These are phyloP conservation scores for Cuniculus paca DNA, from an alignment of 2,797 vertebrate species.

Conservation along the genomic window DNA sequence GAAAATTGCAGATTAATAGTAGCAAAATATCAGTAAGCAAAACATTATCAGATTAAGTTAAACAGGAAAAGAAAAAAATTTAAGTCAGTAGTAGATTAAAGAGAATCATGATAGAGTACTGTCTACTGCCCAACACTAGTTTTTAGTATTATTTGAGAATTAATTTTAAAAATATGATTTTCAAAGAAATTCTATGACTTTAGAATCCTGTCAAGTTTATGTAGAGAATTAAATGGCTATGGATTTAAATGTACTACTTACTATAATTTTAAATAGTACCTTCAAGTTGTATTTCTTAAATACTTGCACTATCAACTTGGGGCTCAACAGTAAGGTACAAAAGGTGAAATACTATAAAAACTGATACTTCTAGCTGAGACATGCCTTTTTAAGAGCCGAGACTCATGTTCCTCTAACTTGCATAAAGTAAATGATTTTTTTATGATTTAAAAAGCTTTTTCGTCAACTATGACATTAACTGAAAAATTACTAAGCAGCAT, in stretches of 20 bases:
- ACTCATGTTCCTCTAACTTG: constrained; percentile 28
- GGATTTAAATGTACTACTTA: background rate
- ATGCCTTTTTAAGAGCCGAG: background rate
- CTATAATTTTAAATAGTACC: constrained; percentile 31
- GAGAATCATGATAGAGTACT: constrained; percentile 53
- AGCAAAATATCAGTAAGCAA: constrained; percentile 80
- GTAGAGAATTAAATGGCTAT: background rate
- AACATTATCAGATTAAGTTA: constrained; percentile 78
- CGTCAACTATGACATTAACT: background rate
- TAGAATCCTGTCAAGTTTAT: constrained; percentile 17
- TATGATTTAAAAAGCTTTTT: background rate
- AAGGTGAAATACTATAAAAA: constrained; percentile 10
- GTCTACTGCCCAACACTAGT: constrained; percentile 66
- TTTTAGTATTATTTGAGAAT: constrained; percentile 73
- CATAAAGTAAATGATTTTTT: constrained; percentile 17
- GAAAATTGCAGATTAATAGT: constrained; percentile 83
- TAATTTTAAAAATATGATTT: constrained; percentile 61
- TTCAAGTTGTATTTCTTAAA: constrained; percentile 62
- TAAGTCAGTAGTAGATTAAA: constrained; percentile 76
- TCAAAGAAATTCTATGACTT: constrained; percentile 66
- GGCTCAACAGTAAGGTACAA: background rate
- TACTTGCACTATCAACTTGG: background rate
- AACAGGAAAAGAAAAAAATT: constrained; percentile 82
- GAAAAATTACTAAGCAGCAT: constrained; percentile 33
- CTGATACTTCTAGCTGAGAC: constrained; percentile 14